These are phyloP conservation scores for Tridacna gigas DNA, from an alignment of 2,888 invertebrate species.

Conservation along the genomic window DNA sequence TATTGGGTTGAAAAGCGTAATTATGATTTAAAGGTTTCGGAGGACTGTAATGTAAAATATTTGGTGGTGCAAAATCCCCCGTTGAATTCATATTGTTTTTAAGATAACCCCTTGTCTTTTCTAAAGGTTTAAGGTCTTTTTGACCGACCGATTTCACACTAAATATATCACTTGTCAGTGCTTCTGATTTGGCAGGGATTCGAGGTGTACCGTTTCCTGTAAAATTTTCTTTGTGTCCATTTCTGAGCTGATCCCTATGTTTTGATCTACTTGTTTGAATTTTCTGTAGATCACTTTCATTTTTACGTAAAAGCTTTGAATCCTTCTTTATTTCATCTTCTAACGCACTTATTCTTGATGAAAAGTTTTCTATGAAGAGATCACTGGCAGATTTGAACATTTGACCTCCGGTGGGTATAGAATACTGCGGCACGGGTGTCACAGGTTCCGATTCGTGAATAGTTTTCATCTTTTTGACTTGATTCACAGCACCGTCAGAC, in stretches of 20 bases:
- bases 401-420: constrained; percentile 56
- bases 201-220: constrained; percentile 51
- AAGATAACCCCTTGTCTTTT: constrained; percentile 53
- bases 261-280: constrained; percentile 47
- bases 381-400: constrained; percentile 74
- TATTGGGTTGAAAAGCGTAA: constrained; percentile 24
- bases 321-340: constrained; percentile 74
- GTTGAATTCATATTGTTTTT: constrained; percentile 16
- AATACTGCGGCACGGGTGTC: constrained; percentile 54
- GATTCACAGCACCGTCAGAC: constrained; percentile 57
- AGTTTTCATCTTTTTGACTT: constrained; percentile 51
- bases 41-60: not conserved
- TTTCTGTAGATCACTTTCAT: constrained; percentile 52
- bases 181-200: constrained; percentile 60
- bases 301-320: constrained; percentile 61
- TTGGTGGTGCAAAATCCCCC: constrained; percentile 27
- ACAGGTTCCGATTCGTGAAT: constrained; percentile 55
- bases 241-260: constrained; percentile 19
- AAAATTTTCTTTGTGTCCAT: constrained; percentile 35
- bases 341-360: constrained; percentile 68
- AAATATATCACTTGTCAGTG: constrained; percentile 67
- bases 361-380: constrained; percentile 76
- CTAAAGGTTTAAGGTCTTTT: constrained; percentile 65
- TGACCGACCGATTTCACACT: constrained; percentile 66
- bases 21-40: constrained; percentile 25